Conservation (phyloP, 2,888 invertebrate genomes). For the Rosalia funebris region DNA sequence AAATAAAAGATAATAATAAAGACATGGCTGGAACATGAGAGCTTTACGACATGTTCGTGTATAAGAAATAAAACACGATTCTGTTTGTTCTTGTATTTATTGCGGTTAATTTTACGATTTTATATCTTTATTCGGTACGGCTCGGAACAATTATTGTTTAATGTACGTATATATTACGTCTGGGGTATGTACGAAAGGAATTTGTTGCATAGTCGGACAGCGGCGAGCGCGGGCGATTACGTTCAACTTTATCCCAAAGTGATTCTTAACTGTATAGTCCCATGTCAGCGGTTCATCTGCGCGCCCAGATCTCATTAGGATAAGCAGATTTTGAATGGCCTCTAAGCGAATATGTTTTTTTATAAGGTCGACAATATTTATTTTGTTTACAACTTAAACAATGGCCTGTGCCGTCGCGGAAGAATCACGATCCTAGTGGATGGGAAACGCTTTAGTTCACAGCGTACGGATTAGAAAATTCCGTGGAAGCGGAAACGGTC, state of each 20-base stretch:
- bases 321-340: not conserved
- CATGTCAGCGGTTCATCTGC: not conserved
- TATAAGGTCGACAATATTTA: not conserved
- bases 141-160: constrained; percentile 30
- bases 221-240: not conserved
- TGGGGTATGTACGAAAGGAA: constrained; percentile 1
- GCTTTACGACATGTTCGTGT: constrained; percentile 42
- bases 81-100: constrained; percentile 40
- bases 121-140: constrained; percentile 37
- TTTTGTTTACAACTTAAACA: no score
- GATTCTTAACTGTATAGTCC: constrained; percentile 1
- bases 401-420: no score
- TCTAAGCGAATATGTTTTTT: not conserved
- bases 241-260: not conserved
- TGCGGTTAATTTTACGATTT: constrained; percentile 40
- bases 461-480: no score
- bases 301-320: not conserved
- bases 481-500: no score
- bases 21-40: constrained; percentile 36
- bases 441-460: no score
- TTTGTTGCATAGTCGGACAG: not conserved
- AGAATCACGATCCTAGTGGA: no score
- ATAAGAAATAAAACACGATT: constrained; percentile 44
- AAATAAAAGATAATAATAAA: constrained; percentile 39
- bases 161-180: constrained; percentile 16